Evolutionary conservation across 2,113 vertebrate genomes (phyloP).

Genomic region (Alosa alosa): DNA sequence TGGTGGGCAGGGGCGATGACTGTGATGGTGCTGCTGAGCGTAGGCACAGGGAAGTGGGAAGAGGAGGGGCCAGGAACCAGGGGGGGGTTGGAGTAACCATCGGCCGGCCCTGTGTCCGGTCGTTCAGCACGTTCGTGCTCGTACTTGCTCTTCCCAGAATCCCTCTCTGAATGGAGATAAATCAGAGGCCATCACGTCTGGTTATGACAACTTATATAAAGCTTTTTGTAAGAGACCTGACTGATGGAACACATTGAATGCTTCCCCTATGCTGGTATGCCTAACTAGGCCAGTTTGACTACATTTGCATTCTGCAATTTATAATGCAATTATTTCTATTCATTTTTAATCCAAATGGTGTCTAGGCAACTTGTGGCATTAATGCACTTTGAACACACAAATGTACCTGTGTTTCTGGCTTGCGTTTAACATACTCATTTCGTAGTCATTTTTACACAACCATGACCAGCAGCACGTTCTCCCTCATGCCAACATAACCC

Average conservation of each 20-base stretch:
- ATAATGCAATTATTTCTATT: not conserved
- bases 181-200: not conserved
- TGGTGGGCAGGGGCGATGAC: conserved; percentile 94
- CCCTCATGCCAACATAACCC: too few relatives aligned
- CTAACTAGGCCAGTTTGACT: not conserved
- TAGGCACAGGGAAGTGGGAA: conserved; percentile 88
- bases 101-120: conserved; percentile 71
- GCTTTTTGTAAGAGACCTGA: not conserved
- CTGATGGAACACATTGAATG: not conserved
- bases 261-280: not conserved
- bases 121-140: conserved; percentile 81
- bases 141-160: conserved; percentile 87
- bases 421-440: not conserved
- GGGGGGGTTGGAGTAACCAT: conserved; percentile 80
- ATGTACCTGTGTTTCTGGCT: not conserved
- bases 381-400: not conserved
- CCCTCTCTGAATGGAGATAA: conserved; percentile 75
- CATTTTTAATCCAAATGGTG: not conserved
- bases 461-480: too few relatives aligned
- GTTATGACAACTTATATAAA: too few relatives aligned
- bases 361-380: not conserved
- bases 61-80: conserved; percentile 81
- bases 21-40: conserved; percentile 93
- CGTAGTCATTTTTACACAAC: too few relatives aligned
- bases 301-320: not conserved